Base-by-base conservation (phyloP, 2,888 invertebrate genomes). In the Cosmopolites sordidus region DNA sequence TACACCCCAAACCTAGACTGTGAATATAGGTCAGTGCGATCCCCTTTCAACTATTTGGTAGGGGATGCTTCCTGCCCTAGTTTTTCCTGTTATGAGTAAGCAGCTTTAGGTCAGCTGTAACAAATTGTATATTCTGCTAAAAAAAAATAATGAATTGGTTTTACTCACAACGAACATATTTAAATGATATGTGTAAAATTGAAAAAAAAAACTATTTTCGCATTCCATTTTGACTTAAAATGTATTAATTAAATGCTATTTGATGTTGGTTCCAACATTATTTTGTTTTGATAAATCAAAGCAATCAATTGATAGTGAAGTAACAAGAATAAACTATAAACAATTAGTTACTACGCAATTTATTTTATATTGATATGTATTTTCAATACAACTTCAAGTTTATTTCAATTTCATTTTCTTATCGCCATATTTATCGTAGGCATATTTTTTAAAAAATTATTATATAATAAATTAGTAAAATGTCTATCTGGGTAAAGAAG, bases 11-110 rank as follows among this genome's bases (percentile, higher is more conserved):
- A 48, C 16, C 15, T 51, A 44, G 43, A 54, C 42, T 41, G 16
- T 51, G 51, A 58, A 55, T 58, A 46, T 56, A 54, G 54, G 56
- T 59, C 56, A 54, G 60, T 58, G 46, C 54, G 57, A 48, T 56
- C 56, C 47, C 59, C 58, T 51, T 55, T 48, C 51, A 43, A 51
- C 58, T 54, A 54, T 48, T 58, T 55, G 41, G 41, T 43, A 49
- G 52, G 58, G 58, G 51, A 55, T 58, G 43, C 16, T 56, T 44
- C 47, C 30, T 55, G 58, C 16, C 58, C 58, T 58, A 58, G 45
- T 55, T 58, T 46, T 43, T 43, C 46, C 30, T 39, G 15, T 17
- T 43, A 33, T 45, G 12, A 51, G 46, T 37, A 41, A 46, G 16
- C 41, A 43, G 46, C 43, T 22, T 45, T 38, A 39, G 43, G 41